Percentiles rank a stretch among this genome's conserved stretches.
Conservation (phyloP, 2,113 vertebrate species). For the Dascyllus trimaculatus region DNA sequence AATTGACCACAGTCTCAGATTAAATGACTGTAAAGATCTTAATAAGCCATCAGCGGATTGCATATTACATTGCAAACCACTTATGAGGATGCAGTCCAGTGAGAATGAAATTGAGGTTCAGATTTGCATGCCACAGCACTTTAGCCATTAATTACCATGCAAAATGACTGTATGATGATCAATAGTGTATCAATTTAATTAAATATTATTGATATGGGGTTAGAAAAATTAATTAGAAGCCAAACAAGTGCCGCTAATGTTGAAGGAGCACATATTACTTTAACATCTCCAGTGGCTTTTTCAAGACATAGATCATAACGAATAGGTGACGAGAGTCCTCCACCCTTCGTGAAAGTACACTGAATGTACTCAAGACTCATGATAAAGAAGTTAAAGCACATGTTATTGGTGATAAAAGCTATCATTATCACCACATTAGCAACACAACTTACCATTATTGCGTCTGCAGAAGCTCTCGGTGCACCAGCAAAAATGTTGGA, state of each 20-base stretch:
- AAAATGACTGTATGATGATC: constrained; percentile 69
- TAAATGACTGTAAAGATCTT: constrained; percentile 85
- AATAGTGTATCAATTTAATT: constrained; percentile 80
- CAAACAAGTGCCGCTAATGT: constrained; percentile 35
- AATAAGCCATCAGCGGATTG: constrained; percentile 84
- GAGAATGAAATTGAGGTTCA: constrained; percentile 69
- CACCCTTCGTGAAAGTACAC: constrained; percentile 1
- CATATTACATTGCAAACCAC: constrained; percentile 81
- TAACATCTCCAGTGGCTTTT: constrained; percentile 39
- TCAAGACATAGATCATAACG: constrained; percentile 28
- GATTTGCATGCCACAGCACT: constrained; percentile 78
- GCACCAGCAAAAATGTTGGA: constrained; percentile 38
- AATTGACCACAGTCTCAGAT: constrained; percentile 84
- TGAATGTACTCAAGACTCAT: constrained; percentile 10
- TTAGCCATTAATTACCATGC: constrained; percentile 70
- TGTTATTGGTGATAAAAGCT: constrained; percentile 33
- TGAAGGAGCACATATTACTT: constrained; percentile 35
- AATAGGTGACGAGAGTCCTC: constrained; percentile 32
- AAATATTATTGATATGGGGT: constrained; percentile 74
- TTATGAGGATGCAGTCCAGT: constrained; percentile 76
- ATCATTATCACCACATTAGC: constrained; percentile 21
- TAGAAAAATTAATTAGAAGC: constrained; percentile 68
- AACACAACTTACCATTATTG: constrained; percentile 20
- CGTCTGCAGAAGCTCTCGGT: constrained; percentile 18
- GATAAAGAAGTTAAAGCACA: constrained; percentile 18